Evolutionary conservation across 2,888 invertebrate species (phyloP).

Genomic region (Parnassius mnemosyne): DNA sequence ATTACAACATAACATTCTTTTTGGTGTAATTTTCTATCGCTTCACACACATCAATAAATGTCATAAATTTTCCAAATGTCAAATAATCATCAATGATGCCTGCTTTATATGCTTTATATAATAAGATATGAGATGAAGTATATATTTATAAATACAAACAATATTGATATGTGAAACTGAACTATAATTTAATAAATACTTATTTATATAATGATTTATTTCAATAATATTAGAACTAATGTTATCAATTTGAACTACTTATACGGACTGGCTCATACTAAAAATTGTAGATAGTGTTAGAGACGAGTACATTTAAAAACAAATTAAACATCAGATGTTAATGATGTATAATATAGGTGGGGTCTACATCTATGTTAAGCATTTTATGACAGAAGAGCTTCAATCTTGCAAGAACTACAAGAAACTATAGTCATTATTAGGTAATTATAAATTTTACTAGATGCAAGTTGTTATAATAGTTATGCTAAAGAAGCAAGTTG

Average conservation of each 20-base stretch:
- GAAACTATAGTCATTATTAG: slow-evolving; percentile 19
- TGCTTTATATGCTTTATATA: too few relatives aligned
- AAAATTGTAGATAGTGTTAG: slow-evolving; percentile 7
- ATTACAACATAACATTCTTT: slow-evolving; percentile 51
- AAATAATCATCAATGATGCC: too few relatives aligned
- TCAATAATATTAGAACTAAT: slow-evolving; percentile 5
- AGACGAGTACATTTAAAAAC: slow-evolving; percentile 12
- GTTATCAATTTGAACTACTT: slow-evolving; percentile 10
- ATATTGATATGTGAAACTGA: slow-evolving; percentile 28
- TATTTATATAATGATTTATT: slow-evolving; percentile 15
- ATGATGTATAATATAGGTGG: slow-evolving; percentile 38
- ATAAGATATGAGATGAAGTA: too few relatives aligned
- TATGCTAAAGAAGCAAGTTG: slow-evolving; percentile 41
- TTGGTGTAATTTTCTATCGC: slow-evolving; percentile 43
- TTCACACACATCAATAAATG: slow-evolving; percentile 35
- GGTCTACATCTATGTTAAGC: slow-evolving; percentile 44
- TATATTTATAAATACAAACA: background rate
- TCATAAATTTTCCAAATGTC: background rate
- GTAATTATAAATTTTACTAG: slow-evolving; percentile 4
- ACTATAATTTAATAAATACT: slow-evolving; percentile 22
- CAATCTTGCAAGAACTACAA: slow-evolving; percentile 44
- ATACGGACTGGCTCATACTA: slow-evolving; percentile 1
- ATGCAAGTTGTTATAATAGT: slow-evolving; percentile 12
- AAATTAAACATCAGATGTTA: slow-evolving; percentile 5
- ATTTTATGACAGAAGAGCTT: slow-evolving; percentile 54